Percentiles rank a stretch among this genome's conserved stretches.
phyloP scores from a whole-genome alignment of 2,797 vertebrate species.

The Lacerta viridis region DNA sequence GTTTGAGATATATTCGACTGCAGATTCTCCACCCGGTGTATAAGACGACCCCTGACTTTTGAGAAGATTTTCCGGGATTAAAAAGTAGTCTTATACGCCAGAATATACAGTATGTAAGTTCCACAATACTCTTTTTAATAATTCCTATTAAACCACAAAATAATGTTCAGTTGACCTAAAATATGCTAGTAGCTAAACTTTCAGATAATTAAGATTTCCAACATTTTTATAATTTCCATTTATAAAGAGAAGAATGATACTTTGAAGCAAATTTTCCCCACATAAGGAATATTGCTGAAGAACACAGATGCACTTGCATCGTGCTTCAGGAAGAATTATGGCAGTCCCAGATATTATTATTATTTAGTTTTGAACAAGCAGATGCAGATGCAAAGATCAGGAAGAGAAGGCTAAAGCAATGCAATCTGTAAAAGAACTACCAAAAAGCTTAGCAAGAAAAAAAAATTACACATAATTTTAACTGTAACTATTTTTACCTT shows the following conservation, averaged over 20 bases:
- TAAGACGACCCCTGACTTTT: too few relatives aligned
- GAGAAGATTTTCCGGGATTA: too few relatives aligned
- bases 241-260: background rate
- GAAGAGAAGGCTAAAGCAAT: conserved; percentile 48
- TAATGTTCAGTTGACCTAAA: background rate
- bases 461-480: background rate
- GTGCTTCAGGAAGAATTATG: background rate
- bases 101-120: background rate
- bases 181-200: background rate
- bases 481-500: conserved; percentile 32
- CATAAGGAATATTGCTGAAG: background rate
- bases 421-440: conserved; percentile 36
- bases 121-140: background rate
- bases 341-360: conserved; percentile 39
- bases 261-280: background rate
- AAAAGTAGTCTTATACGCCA: too few relatives aligned
- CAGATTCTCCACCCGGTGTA: too few relatives aligned
- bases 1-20: too few relatives aligned
- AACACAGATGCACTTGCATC: conserved; percentile 33
- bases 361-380: conserved; percentile 25
- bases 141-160: background rate
- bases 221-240: conserved; percentile 16
- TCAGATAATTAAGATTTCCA: conserved; percentile 42
- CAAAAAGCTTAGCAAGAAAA: conserved; percentile 12
- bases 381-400: conserved; percentile 12